Percentiles rank a stretch among this genome's conserved stretches.
phyloP scores from a whole-genome alignment of 2,888 invertebrate genomes.

The Rhagium mordax region DNA sequence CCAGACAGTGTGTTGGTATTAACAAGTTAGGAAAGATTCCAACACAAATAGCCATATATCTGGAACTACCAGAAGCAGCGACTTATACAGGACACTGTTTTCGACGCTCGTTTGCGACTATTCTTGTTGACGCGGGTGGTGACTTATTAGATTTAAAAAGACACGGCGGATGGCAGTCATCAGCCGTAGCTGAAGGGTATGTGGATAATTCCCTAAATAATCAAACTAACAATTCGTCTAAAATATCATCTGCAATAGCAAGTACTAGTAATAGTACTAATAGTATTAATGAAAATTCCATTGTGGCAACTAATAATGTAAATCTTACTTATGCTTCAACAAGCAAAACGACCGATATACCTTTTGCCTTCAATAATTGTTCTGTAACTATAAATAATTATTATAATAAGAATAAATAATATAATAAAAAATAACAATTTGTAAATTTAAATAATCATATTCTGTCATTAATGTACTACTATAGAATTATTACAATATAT shows the following conservation, averaged over 20 bases:
- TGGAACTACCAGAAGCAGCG: too few relatives aligned
- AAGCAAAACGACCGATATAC: too few relatives aligned
- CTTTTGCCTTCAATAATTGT: too few relatives aligned
- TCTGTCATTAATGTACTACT: too few relatives aligned
- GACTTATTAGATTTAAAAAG: background rate
- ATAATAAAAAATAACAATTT: too few relatives aligned
- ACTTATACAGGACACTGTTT: background rate
- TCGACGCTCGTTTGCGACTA: background rate
- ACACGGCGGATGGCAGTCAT: constrained; percentile 6
- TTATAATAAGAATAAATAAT: too few relatives aligned
- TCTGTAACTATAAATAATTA: too few relatives aligned
- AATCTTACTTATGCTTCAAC: too few relatives aligned
- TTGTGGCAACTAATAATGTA: background rate
- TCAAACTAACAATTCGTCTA: constrained; percentile 9
- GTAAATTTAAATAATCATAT: too few relatives aligned
- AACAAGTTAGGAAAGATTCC: background rate
- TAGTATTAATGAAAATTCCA: constrained; percentile 10
- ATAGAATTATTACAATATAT: too few relatives aligned
- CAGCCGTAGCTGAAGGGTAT: background rate
- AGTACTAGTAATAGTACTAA: constrained; percentile 1
- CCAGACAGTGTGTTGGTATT: background rate
- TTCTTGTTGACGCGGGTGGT: too few relatives aligned
- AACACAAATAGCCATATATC: too few relatives aligned
- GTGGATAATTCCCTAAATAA: constrained; percentile 12
- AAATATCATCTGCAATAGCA: constrained; percentile 3